A percentile compares a stretch with the other conserved stretches of the same genome.
phyloP scores from a whole-genome alignment of 2,797 vertebrate genomes.

The Anableps anableps region DNA sequence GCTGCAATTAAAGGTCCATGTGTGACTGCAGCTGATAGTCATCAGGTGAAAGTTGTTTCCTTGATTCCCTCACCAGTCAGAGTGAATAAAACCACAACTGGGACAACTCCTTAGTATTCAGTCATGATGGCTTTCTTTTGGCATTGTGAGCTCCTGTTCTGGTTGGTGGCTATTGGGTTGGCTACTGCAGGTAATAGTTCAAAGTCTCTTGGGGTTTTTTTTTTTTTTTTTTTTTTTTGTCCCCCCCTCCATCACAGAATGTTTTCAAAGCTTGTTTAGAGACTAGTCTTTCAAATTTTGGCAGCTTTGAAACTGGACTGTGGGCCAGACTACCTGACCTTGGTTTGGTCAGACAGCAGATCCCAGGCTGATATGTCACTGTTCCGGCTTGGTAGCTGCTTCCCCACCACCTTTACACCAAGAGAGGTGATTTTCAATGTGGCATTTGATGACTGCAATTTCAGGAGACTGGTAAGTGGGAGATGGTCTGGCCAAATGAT shows the following conservation, averaged over 20 bases:
- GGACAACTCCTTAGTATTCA: fast-evolving
- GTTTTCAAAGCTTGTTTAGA: background rate
- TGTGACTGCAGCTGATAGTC: conserved; percentile 16
- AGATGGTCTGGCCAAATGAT: fast-evolving
- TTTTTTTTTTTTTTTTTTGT: fast-evolving
- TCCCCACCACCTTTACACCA: conserved; percentile 52
- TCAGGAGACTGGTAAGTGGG: conserved; percentile 68
- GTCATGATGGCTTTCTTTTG: conserved; percentile 63
- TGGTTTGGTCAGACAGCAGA: conserved; percentile 70
- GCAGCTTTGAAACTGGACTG: conserved; percentile 77
- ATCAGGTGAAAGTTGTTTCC: conserved; percentile 63
- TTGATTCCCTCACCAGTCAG: conserved; percentile 29
- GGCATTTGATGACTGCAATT: conserved; percentile 63
- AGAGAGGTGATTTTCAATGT: conserved; percentile 67
- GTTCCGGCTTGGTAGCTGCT: conserved; percentile 74
- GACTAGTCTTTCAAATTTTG: no score
- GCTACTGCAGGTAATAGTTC: conserved; percentile 65
- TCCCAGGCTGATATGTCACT: conserved; percentile 45
- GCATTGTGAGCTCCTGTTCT: conserved; percentile 20
- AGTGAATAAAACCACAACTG: conserved; percentile 35
- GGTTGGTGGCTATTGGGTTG: conserved; percentile 19
- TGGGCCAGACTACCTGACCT: conserved; percentile 42
- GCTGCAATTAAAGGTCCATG: conserved; percentile 18
- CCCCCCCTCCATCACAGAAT: no score
- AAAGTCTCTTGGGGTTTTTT: fast-evolving